Conservation (phyloP, 2,797 vertebrate species). For the Phrynocephalus forsythii region DNA sequence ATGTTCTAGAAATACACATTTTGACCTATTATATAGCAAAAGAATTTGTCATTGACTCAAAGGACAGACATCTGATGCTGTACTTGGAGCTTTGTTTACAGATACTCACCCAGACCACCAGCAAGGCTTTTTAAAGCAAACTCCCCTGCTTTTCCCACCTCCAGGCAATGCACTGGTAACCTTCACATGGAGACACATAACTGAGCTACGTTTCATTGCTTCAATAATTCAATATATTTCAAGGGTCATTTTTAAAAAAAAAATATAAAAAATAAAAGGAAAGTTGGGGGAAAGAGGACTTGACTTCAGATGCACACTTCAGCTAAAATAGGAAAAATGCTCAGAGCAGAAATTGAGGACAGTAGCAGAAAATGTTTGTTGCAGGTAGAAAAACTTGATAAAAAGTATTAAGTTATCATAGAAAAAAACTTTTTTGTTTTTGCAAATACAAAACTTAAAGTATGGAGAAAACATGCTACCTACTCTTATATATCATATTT, state of each 20-base stretch:
- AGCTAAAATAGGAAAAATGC: not conserved
- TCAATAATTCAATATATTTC: conserved; percentile 50
- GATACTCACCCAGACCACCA: not conserved
- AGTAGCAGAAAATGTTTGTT: not conserved
- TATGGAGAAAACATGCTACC: conserved; percentile 37
- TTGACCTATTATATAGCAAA: conserved; percentile 44
- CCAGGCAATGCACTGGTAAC: conserved; percentile 56
- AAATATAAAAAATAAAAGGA: not conserved
- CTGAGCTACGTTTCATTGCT: conserved; percentile 54
- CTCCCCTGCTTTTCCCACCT: conserved; percentile 49
- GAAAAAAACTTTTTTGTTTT: not conserved
- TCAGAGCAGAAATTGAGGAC: not conserved
- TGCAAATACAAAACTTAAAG: conserved; percentile 32
- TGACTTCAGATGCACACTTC: conserved; percentile 38
- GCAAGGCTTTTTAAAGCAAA: not conserved
- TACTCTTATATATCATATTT: not conserved
- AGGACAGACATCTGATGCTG: conserved; percentile 48
- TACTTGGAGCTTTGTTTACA: conserved; percentile 42
- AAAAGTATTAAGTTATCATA: conserved; percentile 20
- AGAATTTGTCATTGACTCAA: conserved; percentile 40
- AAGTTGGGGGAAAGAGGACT: rapidly evolving
- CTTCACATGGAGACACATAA: conserved; percentile 51
- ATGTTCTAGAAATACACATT: conserved; percentile 17
- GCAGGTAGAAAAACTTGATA: not conserved
- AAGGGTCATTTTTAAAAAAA: conserved; percentile 27